Conservation (phyloP, 2,888 invertebrate genomes). For the Tipula lateralis region DNA sequence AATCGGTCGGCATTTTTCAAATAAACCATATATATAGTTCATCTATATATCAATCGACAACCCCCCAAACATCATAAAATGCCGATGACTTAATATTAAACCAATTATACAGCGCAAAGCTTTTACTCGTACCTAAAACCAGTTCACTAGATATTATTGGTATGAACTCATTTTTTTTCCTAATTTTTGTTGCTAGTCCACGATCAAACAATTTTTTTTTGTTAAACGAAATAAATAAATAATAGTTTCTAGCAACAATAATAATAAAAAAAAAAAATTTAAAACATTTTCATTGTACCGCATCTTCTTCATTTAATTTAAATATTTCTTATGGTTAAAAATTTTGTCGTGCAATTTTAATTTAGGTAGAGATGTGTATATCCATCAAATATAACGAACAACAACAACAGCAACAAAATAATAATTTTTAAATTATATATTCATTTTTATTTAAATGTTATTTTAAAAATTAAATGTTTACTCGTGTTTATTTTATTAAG, state of each 20-base stretch:
- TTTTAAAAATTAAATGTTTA: slow-evolving; percentile 11
- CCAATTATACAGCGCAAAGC: not conserved
- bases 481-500: slow-evolving; percentile 15
- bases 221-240: not conserved
- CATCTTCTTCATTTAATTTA: slow-evolving; percentile 15
- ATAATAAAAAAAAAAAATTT: not conserved
- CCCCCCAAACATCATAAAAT: not conserved
- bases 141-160: not conserved
- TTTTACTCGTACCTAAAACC: not conserved
- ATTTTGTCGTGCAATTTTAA: slow-evolving; percentile 14
- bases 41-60: not conserved
- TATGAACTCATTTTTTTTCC: not conserved
- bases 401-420: not conserved
- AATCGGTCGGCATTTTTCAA: not conserved
- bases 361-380: not conserved
- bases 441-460: not conserved
- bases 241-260: not conserved
- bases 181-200: not conserved
- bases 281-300: slow-evolving; percentile 11
- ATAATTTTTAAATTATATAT: slow-evolving; percentile 4
- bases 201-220: not conserved
- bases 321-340: not conserved
- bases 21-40: not conserved
- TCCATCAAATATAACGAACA: not conserved
- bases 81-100: not conserved